phyloP scores from a whole-genome alignment of 2,797 vertebrate genomes.

The Oryzias dopingdopingensis region DNA sequence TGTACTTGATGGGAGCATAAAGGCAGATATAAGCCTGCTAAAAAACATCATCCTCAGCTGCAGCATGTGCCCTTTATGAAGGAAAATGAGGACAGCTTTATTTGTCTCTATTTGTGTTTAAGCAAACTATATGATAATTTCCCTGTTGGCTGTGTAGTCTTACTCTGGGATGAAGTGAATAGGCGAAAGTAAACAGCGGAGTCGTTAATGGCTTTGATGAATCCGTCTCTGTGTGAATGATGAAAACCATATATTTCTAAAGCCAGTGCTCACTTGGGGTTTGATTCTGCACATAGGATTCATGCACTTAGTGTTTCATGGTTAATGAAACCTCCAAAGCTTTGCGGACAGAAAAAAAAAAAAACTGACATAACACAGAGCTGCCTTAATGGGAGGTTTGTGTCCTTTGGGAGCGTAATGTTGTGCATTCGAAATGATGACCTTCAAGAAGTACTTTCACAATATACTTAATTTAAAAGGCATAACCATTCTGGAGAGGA shows the following conservation, averaged over 20 bases:
- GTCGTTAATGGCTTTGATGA: slow-evolving; percentile 73
- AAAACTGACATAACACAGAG: slow-evolving; percentile 52
- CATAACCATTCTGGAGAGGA: slow-evolving; percentile 59
- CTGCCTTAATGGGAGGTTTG: slow-evolving; percentile 61
- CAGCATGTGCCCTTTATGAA: slow-evolving; percentile 52
- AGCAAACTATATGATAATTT: slow-evolving; percentile 71
- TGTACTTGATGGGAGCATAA: slow-evolving; percentile 8
- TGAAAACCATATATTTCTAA: slow-evolving; percentile 66
- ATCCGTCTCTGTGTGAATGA: slow-evolving; percentile 63
- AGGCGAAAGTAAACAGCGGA: slow-evolving; percentile 58
- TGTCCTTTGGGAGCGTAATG: slow-evolving; percentile 56
- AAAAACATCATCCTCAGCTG: slow-evolving; percentile 41
- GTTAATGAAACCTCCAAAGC: slow-evolving; percentile 67
- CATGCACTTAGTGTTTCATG: slow-evolving; percentile 59
- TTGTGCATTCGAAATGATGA: slow-evolving; percentile 50
- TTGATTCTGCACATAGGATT: slow-evolving; percentile 53
- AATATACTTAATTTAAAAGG: slow-evolving; percentile 64
- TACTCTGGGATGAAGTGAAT: slow-evolving; percentile 64
- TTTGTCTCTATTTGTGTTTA: slow-evolving; percentile 72
- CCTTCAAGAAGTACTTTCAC: slow-evolving; percentile 69
- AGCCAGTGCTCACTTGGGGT: slow-evolving; percentile 56
- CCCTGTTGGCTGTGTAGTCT: slow-evolving; percentile 68
- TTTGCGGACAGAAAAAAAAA: slow-evolving; percentile 45
- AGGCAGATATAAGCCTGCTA: slow-evolving; percentile 19
- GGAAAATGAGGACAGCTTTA: slow-evolving; percentile 68